Conservation (phyloP, 2,888 invertebrate species). For the Cheilosia impressa region DNA sequence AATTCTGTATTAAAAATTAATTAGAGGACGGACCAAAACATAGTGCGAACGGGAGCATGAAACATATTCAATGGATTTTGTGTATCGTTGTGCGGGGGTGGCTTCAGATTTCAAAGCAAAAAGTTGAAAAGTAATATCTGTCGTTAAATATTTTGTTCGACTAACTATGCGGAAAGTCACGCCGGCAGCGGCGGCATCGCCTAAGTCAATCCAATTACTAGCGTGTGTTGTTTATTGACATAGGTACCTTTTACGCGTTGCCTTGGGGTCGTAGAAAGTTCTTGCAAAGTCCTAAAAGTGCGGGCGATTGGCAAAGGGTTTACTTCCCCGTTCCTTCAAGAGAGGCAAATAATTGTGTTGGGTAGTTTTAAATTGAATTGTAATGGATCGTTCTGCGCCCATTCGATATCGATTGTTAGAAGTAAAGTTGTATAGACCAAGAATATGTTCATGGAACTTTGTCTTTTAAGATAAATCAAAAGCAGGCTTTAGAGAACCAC, state of each 20-base stretch:
- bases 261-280: background rate
- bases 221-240: background rate
- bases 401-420: too few species aligned
- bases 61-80: slow-evolving; percentile 10
- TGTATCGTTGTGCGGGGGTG: background rate
- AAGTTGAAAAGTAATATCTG: slow-evolving; percentile 18
- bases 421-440: too few species aligned
- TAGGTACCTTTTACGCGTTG: background rate
- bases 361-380: too few species aligned
- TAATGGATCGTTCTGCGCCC: too few species aligned
- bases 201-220: background rate
- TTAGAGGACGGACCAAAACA: slow-evolving; percentile 44
- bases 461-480: too few species aligned
- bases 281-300: too few species aligned
- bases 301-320: too few species aligned
- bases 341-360: too few species aligned
- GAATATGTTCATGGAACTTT: too few species aligned
- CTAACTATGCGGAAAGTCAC: slow-evolving; percentile 13
- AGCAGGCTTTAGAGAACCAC: too few species aligned
- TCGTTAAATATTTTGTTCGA: slow-evolving; percentile 20
- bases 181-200: background rate
- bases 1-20: slow-evolving; percentile 52
- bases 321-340: too few species aligned
- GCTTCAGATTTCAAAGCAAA: background rate
- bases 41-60: background rate